Evolutionary conservation across 2,888 invertebrate genomes (phyloP).

Genomic region (Muscina levida): DNA sequence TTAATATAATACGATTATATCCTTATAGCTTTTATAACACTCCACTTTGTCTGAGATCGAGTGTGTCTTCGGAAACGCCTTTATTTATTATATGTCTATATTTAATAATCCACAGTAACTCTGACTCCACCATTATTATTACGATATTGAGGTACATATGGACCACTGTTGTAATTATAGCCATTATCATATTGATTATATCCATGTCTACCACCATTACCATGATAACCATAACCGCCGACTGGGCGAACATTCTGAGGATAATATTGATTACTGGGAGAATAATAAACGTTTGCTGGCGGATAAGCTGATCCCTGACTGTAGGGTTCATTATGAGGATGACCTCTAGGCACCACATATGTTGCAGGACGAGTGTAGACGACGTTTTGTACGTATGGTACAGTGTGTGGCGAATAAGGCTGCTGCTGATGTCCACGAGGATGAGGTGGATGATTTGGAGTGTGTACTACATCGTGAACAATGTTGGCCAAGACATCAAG

Average conservation of each 20-base stretch:
- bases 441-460: slow-evolving; percentile 33
- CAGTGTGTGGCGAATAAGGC: slow-evolving; percentile 9
- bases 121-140: slow-evolving; percentile 44
- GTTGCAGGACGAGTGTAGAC: slow-evolving; percentile 45
- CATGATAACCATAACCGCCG: slow-evolving; percentile 12
- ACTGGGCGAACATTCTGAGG: slow-evolving; percentile 10
- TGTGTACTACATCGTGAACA: slow-evolving; percentile 46
- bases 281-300: slow-evolving; percentile 4
- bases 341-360: slow-evolving; percentile 15
- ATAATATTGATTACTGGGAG: slow-evolving; percentile 3
- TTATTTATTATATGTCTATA: too few species aligned
- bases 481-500: slow-evolving; percentile 53
- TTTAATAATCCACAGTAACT: too few species aligned
- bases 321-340: neutral
- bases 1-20: too few species aligned
- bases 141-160: slow-evolving; percentile 21
- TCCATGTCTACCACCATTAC: slow-evolving; percentile 36
- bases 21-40: too few species aligned
- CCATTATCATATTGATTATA: slow-evolving; percentile 51
- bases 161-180: slow-evolving; percentile 36
- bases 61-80: too few species aligned
- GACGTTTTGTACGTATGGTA: slow-evolving; percentile 29
- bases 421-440: slow-evolving; percentile 16
- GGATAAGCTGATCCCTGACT: slow-evolving; percentile 18
- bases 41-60: too few species aligned